These are phyloP conservation scores for Trachythela sp. DNA, from an alignment of 64 coral and sea anemone species.

Conservation along the genomic window DNA sequence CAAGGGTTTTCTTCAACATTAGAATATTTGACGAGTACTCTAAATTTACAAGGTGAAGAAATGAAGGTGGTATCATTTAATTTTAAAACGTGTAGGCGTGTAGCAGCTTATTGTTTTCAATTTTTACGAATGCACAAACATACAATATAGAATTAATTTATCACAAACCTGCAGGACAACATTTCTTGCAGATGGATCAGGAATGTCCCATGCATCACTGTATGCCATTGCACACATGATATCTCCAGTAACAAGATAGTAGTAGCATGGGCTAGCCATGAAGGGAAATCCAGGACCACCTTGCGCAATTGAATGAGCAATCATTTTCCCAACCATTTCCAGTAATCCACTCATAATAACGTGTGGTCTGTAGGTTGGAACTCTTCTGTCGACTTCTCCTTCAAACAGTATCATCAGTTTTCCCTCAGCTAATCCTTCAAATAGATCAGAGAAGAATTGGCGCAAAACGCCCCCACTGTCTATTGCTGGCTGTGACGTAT, in stretches of 20 bases:
- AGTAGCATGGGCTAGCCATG: slow-evolving; percentile 37
- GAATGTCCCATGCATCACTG: not conserved
- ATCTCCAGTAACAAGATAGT: slow-evolving; percentile 53
- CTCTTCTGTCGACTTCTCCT: slow-evolving; percentile 42
- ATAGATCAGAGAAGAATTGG: slow-evolving; percentile 32
- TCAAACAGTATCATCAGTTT: slow-evolving; percentile 38
- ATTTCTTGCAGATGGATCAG: not conserved
- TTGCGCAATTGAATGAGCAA: slow-evolving; percentile 41
- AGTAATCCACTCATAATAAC: slow-evolving; percentile 40
- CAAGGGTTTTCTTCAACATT: no score
- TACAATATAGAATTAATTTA: not conserved
- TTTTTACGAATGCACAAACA: no score
- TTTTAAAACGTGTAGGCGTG: not conserved
- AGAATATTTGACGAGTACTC: no score
- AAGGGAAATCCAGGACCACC: slow-evolving; percentile 41
- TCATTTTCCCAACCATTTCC: no score
- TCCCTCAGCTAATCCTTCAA: not conserved
- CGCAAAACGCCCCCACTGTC: slow-evolving; percentile 36
- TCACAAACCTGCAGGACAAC: not conserved
- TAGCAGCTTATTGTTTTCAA: not conserved
- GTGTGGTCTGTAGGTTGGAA: slow-evolving; percentile 47
- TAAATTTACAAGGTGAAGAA: no score
- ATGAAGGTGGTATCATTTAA: no score
- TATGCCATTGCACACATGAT: slow-evolving; percentile 28
- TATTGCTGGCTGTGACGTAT: slow-evolving; percentile 13